Conservation (phyloP, 1,140 invertebrate species). For the Lanistes nyassanus region DNA sequence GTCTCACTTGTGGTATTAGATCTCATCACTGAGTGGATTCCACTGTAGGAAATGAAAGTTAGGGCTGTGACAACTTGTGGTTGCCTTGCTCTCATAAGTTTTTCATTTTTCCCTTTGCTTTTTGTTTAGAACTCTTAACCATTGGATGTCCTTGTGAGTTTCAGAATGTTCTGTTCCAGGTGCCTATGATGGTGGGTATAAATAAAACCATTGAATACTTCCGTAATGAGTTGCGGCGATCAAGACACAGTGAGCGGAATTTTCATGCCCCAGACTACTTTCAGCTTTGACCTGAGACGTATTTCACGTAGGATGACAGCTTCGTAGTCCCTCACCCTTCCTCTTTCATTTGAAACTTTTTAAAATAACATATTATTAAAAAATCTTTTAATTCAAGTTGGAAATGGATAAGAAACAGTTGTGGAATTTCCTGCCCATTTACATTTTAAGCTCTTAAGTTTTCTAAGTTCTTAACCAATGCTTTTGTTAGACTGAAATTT, state of each 20-base stretch:
- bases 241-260: slow-evolving; percentile 47
- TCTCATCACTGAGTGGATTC: too few species aligned
- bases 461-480: too few species aligned
- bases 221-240: slow-evolving; percentile 74
- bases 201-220: slow-evolving; percentile 93
- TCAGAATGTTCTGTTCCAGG: slow-evolving; percentile 67
- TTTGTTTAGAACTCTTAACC: too few species aligned
- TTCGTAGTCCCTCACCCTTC: background rate
- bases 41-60: too few species aligned
- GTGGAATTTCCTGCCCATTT: too few species aligned
- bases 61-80: too few species aligned
- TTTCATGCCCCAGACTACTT: slow-evolving; percentile 42
- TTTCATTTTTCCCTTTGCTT: background rate
- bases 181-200: slow-evolving; percentile 83
- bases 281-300: slow-evolving; percentile 18
- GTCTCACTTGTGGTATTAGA: too few species aligned
- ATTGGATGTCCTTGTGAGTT: background rate
- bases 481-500: too few species aligned
- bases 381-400: background rate
- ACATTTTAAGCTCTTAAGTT: too few species aligned
- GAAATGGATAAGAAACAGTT: background rate
- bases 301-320: background rate
- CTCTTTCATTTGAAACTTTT: background rate
- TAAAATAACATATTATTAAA: background rate
- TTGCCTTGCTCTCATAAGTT: background rate